A percentile compares a stretch with the other conserved stretches of the same genome.
phyloP scores from a whole-genome alignment of 2,113 vertebrate genomes.

The Lophochroa leadbeateri region DNA sequence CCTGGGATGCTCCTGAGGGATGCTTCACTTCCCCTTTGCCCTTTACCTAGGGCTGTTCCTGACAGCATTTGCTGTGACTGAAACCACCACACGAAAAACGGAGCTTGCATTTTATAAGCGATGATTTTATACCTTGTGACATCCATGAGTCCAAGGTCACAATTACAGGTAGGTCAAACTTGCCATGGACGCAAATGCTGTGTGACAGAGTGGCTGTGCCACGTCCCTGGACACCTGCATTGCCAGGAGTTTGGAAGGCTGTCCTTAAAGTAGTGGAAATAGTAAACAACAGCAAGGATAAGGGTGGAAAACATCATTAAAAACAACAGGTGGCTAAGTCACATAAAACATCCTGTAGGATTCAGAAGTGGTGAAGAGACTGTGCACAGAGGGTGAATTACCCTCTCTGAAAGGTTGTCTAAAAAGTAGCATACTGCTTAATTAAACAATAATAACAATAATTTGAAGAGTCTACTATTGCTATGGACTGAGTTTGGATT shows the following conservation, averaged over 20 bases:
- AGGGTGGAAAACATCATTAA: not conserved
- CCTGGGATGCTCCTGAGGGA: not conserved
- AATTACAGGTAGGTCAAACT: not conserved
- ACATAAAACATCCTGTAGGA: not conserved
- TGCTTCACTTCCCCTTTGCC: not conserved
- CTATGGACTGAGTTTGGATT: not conserved
- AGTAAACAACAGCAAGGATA: not conserved
- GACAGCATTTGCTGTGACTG: not conserved
- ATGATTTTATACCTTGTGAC: not conserved
- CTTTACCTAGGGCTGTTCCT: not conserved
- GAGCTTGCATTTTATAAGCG: not conserved
- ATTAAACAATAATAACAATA: not conserved
- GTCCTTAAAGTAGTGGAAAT: not conserved
- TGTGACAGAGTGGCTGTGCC: not conserved
- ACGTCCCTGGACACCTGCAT: not conserved
- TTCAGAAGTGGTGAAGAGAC: not conserved
- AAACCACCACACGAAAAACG: not conserved
- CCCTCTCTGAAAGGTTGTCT: not conserved
- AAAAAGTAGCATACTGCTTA: not conserved
- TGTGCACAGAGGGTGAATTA: not conserved
- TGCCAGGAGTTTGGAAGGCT: not conserved
- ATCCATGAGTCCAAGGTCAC: rapidly evolving
- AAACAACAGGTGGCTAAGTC: slow-evolving; percentile 24
- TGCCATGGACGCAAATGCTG: rapidly evolving
- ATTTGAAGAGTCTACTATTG: not conserved